Base-by-base conservation (phyloP, 1,140 invertebrate genomes). In the Drosophila dunni region DNA sequence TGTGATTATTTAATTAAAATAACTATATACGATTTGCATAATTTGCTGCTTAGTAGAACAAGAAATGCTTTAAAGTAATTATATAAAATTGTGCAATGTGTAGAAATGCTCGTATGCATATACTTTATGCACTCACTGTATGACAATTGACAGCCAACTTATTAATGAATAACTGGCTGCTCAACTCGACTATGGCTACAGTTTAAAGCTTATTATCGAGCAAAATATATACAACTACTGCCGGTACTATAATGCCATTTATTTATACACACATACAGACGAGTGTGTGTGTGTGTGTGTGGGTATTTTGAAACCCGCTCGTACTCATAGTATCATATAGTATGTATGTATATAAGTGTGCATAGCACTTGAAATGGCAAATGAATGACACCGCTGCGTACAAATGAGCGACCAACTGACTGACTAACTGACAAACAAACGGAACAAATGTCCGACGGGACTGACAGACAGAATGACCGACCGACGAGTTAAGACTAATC, bases 301-400 rank as follows among this genome's bases (percentile, higher is more conserved):
- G 42, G 48, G 61, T 53, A 34, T 40, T 60, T 34, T 29, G 57
- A 36, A 48, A 72, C 40, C 75, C 72, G 64, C 76, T 48, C 63
- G 54, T 54, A 79, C 44, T 45, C 53, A 20, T 50, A 50, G 46
- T 53, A 29, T 8, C 48, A 51, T n/a, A 29, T 29, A 29, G 13
- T 51, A 51, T 11, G 57, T 54, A 48, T 44, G 34, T 44, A 44
- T 68, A 17, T 76, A 71, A 76, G 79, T 86, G 76, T 77, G 76
- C 82, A 83, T 56, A 89, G 79, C 83, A 89, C 84, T 89, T 84
- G 84, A 81, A 88, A 88, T 84, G 76, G 84, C 85, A 88, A 88
- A 88, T 88, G 84, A 89, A 88, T 88, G 85, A 88, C 84, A 81
- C 58, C 54, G 76, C 70, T 88, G 80, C 76, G 76, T 79, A 83